Evolutionary conservation across 1,140 invertebrate genomes (phyloP).

Genomic region (Drosophila guanche): DNA sequence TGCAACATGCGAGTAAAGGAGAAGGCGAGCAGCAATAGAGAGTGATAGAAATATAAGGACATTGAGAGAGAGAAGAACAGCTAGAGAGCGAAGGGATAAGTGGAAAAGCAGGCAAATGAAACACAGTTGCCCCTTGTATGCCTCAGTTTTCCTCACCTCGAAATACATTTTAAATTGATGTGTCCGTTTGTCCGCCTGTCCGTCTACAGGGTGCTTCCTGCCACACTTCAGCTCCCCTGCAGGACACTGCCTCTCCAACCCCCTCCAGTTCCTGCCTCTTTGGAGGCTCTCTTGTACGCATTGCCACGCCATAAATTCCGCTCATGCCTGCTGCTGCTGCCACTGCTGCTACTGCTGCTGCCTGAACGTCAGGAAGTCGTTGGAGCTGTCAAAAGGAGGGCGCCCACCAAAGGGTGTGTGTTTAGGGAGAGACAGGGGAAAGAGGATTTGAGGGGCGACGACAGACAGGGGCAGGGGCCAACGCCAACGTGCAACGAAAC

Average conservation of each 20-base stretch:
- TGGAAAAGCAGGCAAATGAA: conserved; percentile 52
- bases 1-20: conserved; percentile 51
- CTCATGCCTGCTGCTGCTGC: conserved; percentile 20
- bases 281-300: conserved; percentile 20
- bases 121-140: conserved; percentile 39
- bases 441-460: not conserved
- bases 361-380: conserved; percentile 56
- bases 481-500: conserved; percentile 30
- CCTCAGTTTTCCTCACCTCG: not conserved
- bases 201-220: conserved; percentile 13
- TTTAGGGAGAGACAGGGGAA: not conserved
- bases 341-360: conserved; percentile 4
- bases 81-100: conserved; percentile 4
- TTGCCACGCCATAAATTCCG: conserved; percentile 54
- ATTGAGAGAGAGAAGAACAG: not conserved
- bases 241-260: not conserved
- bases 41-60: too few species aligned
- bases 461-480: not conserved
- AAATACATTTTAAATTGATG: conserved; percentile 42
- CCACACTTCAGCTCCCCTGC: not conserved
- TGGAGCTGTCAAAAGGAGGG: conserved; percentile 36
- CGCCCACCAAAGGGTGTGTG: not conserved
- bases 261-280: not conserved
- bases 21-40: not conserved
- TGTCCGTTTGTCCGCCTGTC: conserved; percentile 8